phyloP scores from a whole-genome alignment of 2,113 vertebrate species.

The Mustela lutreola region DNA sequence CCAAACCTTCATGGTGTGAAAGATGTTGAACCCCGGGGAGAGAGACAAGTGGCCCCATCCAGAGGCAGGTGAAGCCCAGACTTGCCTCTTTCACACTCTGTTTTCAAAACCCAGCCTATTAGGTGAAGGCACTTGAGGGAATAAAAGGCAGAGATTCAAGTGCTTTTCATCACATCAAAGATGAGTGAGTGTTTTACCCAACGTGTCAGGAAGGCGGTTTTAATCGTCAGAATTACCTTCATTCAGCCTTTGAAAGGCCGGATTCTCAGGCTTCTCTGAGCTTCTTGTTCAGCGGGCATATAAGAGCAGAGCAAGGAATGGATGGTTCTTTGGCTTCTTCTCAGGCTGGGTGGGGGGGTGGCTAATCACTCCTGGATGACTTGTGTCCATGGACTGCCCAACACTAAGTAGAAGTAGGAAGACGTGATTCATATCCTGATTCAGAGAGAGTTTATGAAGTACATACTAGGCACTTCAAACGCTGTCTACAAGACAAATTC shows the following conservation, averaged over 20 bases:
- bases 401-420: not conserved
- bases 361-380: conserved; percentile 26
- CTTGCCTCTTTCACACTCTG: not conserved
- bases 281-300: conserved; percentile 18
- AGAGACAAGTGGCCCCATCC: not conserved
- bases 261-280: conserved; percentile 27
- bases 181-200: conserved; percentile 29
- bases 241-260: conserved; percentile 43
- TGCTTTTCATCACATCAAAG: conserved; percentile 26
- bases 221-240: not conserved
- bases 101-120: conserved; percentile 43
- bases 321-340: not conserved
- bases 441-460: conserved; percentile 24
- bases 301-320: not conserved
- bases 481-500: not conserved
- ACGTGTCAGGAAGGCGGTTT: not conserved
- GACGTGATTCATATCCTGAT: not conserved
- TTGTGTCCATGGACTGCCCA: not conserved
- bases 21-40: not conserved
- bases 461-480: not conserved
- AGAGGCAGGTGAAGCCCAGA: not conserved
- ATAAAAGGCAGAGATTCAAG: conserved; percentile 63
- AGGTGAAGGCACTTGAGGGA: conserved; percentile 53
- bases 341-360: not conserved
- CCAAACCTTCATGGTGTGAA: not conserved